Conservation (phyloP, 92 coral and sea anemone genomes). For the Umimayanthus chanpuru region DNA sequence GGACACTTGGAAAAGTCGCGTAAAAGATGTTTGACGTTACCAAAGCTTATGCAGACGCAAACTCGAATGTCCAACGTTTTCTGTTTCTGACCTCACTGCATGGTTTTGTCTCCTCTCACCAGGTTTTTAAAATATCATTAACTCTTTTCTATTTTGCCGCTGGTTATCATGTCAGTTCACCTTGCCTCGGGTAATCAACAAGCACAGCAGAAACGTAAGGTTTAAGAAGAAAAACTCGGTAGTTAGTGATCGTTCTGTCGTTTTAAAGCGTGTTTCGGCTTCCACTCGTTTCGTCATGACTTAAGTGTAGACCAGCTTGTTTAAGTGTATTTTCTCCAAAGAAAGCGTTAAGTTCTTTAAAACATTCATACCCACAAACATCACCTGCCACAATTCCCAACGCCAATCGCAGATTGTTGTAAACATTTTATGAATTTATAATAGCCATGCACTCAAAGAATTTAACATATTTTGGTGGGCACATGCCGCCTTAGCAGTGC, state of each 20-base stretch:
- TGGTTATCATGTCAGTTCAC: too few species aligned
- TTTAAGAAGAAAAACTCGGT: background rate
- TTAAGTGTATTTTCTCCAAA: background rate
- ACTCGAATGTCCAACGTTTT: too few species aligned
- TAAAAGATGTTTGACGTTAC: too few species aligned
- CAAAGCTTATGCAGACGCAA: too few species aligned
- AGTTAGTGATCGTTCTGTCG: background rate
- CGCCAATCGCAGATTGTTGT: conserved; percentile 1
- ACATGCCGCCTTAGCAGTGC: background rate
- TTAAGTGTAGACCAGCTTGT: background rate
- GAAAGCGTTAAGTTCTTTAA: background rate
- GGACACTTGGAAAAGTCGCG: too few species aligned
- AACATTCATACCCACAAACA: background rate
- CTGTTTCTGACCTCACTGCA: too few species aligned
- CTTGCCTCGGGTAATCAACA: too few species aligned
- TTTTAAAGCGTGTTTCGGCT: background rate
- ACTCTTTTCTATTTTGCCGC: too few species aligned
- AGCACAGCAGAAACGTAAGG: background rate
- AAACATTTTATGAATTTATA: conserved; percentile 36
- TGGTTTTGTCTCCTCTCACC: too few species aligned
- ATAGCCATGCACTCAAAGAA: background rate
- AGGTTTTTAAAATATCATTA: too few species aligned
- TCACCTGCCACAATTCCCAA: conserved; percentile 5
- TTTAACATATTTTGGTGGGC: conserved; percentile 3
- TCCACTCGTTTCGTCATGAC: background rate